Percentiles rank a stretch among this genome's conserved stretches.
Evolutionary conservation across 2,113 vertebrate genomes (phyloP).

Genomic region (Odontophorus gujanensis): DNA sequence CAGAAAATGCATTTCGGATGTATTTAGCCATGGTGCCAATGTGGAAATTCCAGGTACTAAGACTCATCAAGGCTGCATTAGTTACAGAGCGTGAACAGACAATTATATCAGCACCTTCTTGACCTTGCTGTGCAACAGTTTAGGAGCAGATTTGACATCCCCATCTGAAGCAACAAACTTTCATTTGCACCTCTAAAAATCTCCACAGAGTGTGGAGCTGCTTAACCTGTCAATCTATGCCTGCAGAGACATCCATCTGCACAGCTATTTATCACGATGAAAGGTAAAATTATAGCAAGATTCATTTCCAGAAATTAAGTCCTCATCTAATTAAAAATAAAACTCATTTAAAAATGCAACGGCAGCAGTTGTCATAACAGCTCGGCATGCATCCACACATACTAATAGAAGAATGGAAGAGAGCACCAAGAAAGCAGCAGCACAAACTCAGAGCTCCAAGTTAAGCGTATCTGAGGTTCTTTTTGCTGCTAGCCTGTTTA

Average conservation of each 20-base stretch:
- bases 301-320: constrained; percentile 34
- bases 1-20: constrained; percentile 32
- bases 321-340: constrained; percentile 46
- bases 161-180: constrained; percentile 8
- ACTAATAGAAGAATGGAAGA: not conserved
- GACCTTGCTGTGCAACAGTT: not conserved
- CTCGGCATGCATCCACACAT: not conserved
- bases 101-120: constrained; percentile 38
- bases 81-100: not conserved
- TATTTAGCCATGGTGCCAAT: not conserved
- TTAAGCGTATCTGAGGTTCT: not conserved
- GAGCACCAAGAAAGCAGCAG: not conserved
- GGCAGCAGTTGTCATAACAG: not conserved
- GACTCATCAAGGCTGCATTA: constrained; percentile 10
- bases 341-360: not conserved
- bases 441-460: not conserved
- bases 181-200: constrained; percentile 45
- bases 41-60: constrained; percentile 30
- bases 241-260: constrained; percentile 34
- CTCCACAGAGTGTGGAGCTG: not conserved
- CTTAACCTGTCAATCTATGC: not conserved
- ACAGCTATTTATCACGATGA: constrained; percentile 27
- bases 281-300: constrained; percentile 48
- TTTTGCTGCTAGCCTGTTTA: not conserved
- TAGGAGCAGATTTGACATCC: not conserved